Evolutionary conservation across 2,888 invertebrate species (phyloP).

Genomic region (Lacanobia wlatinum): DNA sequence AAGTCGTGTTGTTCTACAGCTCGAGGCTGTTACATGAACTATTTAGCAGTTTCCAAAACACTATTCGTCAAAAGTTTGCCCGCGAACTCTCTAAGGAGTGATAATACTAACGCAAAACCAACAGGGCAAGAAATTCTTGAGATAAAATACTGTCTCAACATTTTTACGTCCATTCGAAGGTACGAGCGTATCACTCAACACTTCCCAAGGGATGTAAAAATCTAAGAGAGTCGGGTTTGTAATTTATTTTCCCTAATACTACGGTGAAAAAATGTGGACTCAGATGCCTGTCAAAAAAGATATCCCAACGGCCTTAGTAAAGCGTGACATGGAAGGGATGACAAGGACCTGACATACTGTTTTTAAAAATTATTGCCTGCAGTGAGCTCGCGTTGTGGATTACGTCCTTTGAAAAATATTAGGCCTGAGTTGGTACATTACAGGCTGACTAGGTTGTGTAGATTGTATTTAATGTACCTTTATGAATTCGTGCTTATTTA

Average conservation of each 20-base stretch:
- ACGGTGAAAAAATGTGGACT: slow-evolving; percentile 22
- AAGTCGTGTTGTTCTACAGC: not conserved
- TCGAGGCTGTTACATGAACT: not conserved
- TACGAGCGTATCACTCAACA: slow-evolving; percentile 32
- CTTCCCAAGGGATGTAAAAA: slow-evolving; percentile 33
- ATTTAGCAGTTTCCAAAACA: slow-evolving; percentile 23
- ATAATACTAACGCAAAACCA: slow-evolving; percentile 28
- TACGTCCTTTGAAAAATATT: not conserved
- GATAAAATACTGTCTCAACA: slow-evolving; percentile 26
- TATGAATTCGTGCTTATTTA: too few relatives aligned
- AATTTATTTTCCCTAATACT: slow-evolving; percentile 41
- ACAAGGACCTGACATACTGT: slow-evolving; percentile 20
- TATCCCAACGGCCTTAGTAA: slow-evolving; percentile 10
- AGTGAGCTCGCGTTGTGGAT: not conserved
- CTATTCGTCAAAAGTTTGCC: not conserved
- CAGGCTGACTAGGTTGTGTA: not conserved
- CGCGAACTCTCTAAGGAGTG: slow-evolving; percentile 25
- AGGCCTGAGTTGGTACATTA: too few relatives aligned
- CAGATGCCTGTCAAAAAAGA: slow-evolving; percentile 32
- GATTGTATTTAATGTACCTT: not conserved
- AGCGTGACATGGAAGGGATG: slow-evolving; percentile 14
- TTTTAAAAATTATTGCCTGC: slow-evolving; percentile 11
- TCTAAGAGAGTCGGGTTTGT: slow-evolving; percentile 24
- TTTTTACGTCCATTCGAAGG: slow-evolving; percentile 17
- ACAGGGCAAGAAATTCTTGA: slow-evolving; percentile 19